Base-by-base conservation (phyloP, 2,888 invertebrate species). In the Falcaria lacertinaria region DNA sequence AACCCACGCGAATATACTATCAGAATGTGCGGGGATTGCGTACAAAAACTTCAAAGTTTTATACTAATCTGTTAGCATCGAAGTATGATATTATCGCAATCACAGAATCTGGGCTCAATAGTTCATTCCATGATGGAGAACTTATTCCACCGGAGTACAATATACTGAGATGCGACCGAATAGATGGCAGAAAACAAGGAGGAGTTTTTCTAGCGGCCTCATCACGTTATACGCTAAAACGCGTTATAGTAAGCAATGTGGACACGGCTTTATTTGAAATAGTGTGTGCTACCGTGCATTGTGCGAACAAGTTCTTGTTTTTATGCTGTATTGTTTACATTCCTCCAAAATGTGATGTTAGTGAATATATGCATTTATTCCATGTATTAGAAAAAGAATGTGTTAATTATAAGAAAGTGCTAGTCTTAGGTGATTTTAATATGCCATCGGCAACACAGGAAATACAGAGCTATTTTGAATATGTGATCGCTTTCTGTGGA, bases 371-470 rank as follows among this genome's bases (percentile, higher is more conserved):
- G 39, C 15, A 33, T 14, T 41, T 48, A 28, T 48, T 48, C 25
- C 34, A 32, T 13, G 41, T 49, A 15, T 40, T 48, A 39, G 48
- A 48, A 43, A 39, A 45, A 13, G 5, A 45, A 28, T 47, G 47
- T 43, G 38, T 40, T n/a, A 41, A 42, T 19, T 52, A 47, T 39
- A 33, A 41, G 1, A 32, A 39, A 11, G 37, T 50, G 2, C 28
- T 50, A 33, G 47, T 50, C 7, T 25, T 47, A 13, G 43, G 43
- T 32, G 46, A 47, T 39, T 43, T 47, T 41, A 47, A 47, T 32
- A 40, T 47, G 43, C 17, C 25, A 4, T 50, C 47, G 2, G 15
- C 40, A 7, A 13, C 46, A 46, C 15, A 28, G 44, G 7, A 42
- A n/a, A n/a, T n/a, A n/a, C n/a, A 22, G n/a, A 34, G 25, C 37